phyloP scores from a whole-genome alignment of 2,888 invertebrate species.

The Ceraclea dissimilis region DNA sequence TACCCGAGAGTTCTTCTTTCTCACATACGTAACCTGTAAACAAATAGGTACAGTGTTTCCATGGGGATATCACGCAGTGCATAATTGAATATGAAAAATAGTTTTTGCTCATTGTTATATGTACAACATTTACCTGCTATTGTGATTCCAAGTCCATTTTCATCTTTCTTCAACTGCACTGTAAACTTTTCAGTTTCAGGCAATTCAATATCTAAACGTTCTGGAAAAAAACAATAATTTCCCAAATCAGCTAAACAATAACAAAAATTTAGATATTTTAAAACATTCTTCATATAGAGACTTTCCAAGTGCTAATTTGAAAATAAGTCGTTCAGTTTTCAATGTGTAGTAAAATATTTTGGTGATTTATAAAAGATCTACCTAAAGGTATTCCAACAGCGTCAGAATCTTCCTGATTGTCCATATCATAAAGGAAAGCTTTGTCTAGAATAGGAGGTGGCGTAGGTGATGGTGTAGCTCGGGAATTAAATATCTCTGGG shows the following conservation, averaged over 20 bases:
- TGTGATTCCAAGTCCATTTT: slow-evolving; percentile 89
- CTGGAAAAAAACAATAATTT: slow-evolving; percentile 11
- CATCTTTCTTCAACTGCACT: slow-evolving; percentile 88
- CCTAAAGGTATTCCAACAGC: slow-evolving; percentile 21
- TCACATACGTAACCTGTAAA: slow-evolving; percentile 83
- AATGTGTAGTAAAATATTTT: too few relatives aligned
- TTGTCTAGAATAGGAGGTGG: slow-evolving; percentile 26
- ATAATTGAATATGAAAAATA: background rate
- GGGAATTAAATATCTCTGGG: slow-evolving; percentile 63
- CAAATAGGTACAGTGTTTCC: too few relatives aligned
- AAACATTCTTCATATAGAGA: too few relatives aligned
- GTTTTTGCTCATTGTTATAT: background rate
- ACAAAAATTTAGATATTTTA: background rate
- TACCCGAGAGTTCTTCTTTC: slow-evolving; percentile 96
- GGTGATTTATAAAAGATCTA: background rate
- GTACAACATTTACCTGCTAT: slow-evolving; percentile 58
- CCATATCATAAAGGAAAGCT: slow-evolving; percentile 23
- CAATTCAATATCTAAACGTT: slow-evolving; percentile 55
- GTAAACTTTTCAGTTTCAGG: slow-evolving; percentile 93
- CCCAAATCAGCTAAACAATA: too few relatives aligned
- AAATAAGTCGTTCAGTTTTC: too few relatives aligned
- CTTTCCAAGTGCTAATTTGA: too few relatives aligned
- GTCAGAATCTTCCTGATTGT: slow-evolving; percentile 22
- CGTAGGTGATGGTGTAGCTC: slow-evolving; percentile 35
- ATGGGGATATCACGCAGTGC: too few relatives aligned